A percentile compares a stretch with the other conserved stretches of the same genome.
These are phyloP conservation scores for Eulithis prunata DNA, from an alignment of 2,888 invertebrate species.

Conservation along the genomic window DNA sequence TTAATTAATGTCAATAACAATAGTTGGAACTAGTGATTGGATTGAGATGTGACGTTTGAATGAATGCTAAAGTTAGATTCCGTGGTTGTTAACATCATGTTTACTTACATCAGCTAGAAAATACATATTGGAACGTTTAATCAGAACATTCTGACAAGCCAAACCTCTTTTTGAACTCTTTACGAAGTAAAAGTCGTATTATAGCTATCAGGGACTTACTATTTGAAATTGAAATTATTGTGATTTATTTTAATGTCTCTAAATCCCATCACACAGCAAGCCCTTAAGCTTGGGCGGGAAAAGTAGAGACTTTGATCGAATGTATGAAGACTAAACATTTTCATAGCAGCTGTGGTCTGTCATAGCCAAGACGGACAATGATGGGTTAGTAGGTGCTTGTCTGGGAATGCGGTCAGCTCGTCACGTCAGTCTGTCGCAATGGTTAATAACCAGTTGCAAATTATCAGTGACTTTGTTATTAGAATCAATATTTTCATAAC, in stretches of 20 bases:
- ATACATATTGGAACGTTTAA: too few relatives aligned
- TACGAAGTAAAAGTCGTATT: too few relatives aligned
- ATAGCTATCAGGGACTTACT: too few relatives aligned
- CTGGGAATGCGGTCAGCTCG: conserved; percentile 19
- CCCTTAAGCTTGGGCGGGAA: too few relatives aligned
- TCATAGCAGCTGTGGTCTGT: conserved; percentile 15
- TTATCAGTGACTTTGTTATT: conserved; percentile 8
- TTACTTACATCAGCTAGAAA: too few relatives aligned
- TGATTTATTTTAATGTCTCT: too few relatives aligned
- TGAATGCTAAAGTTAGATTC: conserved; percentile 14
- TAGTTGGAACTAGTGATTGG: conserved; percentile 8
- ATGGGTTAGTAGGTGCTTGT: conserved; percentile 4
- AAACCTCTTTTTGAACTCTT: too few relatives aligned
- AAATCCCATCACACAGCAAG: too few relatives aligned
- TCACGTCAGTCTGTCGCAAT: conserved; percentile 12
- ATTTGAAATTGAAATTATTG: too few relatives aligned
- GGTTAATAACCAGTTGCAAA: conserved; percentile 23
- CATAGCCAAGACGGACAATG: background rate
- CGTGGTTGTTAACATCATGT: background rate
- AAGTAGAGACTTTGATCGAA: too few relatives aligned
- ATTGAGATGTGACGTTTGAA: conserved; percentile 24
- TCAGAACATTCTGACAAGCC: too few relatives aligned
- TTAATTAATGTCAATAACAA: conserved; percentile 8
- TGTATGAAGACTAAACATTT: background rate
- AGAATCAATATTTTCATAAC: conserved; percentile 1